phyloP scores from a whole-genome alignment of 1,140 invertebrate species.

The Drosophila nikananu region DNA sequence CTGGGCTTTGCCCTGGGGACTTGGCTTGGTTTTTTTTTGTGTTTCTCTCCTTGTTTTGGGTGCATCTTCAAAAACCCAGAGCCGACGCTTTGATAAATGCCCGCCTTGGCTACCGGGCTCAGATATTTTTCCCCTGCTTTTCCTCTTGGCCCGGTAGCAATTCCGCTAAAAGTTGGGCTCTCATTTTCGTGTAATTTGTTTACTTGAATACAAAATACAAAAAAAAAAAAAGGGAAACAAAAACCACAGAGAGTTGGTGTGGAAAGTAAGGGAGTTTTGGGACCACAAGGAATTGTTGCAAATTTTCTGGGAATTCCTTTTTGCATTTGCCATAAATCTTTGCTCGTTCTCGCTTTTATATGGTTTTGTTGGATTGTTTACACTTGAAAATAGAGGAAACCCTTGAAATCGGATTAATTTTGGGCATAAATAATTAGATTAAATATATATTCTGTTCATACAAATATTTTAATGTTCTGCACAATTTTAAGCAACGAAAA shows the following conservation, averaged over 20 bases:
- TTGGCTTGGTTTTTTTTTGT: not conserved
- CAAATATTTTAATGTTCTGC: too few species aligned
- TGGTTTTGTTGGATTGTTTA: conserved; percentile 2
- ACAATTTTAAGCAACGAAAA: not conserved
- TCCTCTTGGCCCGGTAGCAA: conserved; percentile 66
- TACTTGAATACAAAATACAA: conserved; percentile 42
- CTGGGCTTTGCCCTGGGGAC: conserved; percentile 47
- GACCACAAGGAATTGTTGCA: conserved; percentile 70
- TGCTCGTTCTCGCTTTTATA: conserved; percentile 10
- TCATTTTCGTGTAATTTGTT: conserved; percentile 57
- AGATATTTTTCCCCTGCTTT: conserved; percentile 11
- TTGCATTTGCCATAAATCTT: conserved; percentile 75
- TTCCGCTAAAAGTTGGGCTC: conserved; percentile 73
- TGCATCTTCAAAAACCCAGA: conserved; percentile 65
- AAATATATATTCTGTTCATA: not conserved
- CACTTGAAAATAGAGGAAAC: not conserved
- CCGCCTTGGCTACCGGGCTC: conserved; percentile 57
- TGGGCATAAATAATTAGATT: not conserved
- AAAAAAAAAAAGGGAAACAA: not conserved
- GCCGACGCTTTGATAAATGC: conserved; percentile 77
- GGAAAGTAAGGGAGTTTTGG: conserved; percentile 24
- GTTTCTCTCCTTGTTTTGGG: not conserved
- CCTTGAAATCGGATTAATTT: not conserved
- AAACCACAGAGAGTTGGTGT: conserved; percentile 26
- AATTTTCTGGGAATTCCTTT: conserved; percentile 71